Base-by-base conservation (phyloP, 1,140 invertebrate genomes). In the Magallana angulata region DNA sequence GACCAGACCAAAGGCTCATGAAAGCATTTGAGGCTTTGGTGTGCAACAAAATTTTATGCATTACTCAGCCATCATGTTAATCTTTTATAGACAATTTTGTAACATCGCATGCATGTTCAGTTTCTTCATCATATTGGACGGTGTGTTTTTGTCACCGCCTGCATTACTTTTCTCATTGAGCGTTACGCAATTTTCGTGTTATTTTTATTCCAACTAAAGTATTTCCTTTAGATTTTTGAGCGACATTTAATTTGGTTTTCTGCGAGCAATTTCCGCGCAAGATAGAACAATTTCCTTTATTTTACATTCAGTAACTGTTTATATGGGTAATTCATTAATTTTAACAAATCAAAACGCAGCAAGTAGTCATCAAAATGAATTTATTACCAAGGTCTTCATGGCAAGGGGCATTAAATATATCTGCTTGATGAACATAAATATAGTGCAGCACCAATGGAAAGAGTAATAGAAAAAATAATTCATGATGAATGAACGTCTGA, bases 191-290 rank as follows among this genome's bases (percentile, higher is more conserved):
- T 76, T 76, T 76, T 18, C 68, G 24, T 30, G 68, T 76, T 30
- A 30, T 12, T 30, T 76, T 76, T 30, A 76, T 30, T 76, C 68
- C 1, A 30, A 12, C 24, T 76, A 76, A 6, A 7, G 36, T 12
- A 30, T 76, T 76, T 76, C 68, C 36, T 76, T 24, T 76, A 76
- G 68, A 18, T 76, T 76, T 64, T 76, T 76, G 68, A 76, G 24
- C 68, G 68, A 76, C 68, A 76, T 76, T 76, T 76, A 76, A 76
- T 76, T 76, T 76, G 68, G 68, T 76, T 76, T 76, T 76, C 68
- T 30, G 68, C 68, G 36, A 76, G 68, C 68, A 76, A 76, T 76
- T 76, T 76, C 68, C 68, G 68, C 36, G 68, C 24, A 76, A 76
- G 68, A 76, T 76, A 76, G 68, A 12, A 36, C 68, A 76, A 76